These are phyloP conservation scores for Sphaerophoria rueppellii DNA, from an alignment of 2,888 invertebrate species.

Conservation along the genomic window DNA sequence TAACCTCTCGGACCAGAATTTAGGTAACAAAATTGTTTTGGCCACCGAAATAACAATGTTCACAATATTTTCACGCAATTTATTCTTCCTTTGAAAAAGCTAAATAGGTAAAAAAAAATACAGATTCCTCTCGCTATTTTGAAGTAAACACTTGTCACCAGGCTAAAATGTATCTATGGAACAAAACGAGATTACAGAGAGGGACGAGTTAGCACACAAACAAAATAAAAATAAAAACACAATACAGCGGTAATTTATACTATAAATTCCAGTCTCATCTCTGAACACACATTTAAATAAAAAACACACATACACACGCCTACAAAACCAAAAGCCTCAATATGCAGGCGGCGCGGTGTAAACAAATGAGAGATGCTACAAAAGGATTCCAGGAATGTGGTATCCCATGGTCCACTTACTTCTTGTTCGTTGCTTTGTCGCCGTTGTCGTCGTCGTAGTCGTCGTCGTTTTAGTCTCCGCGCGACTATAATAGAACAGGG, in stretches of 20 bases:
- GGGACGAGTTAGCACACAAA: conserved; percentile 43
- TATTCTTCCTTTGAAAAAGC: background rate
- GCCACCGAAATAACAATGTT: conserved; percentile 3
- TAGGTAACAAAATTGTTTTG: too few relatives aligned
- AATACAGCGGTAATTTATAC: conserved; percentile 10
- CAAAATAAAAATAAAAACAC: conserved; percentile 2
- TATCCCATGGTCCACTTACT: conserved; percentile 69
- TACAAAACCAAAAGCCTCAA: conserved; percentile 4
- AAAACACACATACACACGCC: conserved; percentile 2
- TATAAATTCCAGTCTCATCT: conserved; percentile 28
- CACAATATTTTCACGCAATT: conserved; percentile 14
- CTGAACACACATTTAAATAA: background rate
- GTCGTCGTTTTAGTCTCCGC: conserved; percentile 51
- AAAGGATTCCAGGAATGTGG: conserved; percentile 71
- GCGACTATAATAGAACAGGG: conserved; percentile 52
- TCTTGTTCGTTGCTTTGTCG: conserved; percentile 37
- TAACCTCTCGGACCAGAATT: too few relatives aligned
- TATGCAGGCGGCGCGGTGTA: conserved; percentile 37
- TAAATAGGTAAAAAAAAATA: conserved; percentile 7
- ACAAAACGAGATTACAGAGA: conserved; percentile 23
- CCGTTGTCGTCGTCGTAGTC: conserved; percentile 34
- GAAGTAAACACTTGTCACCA: conserved; percentile 71
- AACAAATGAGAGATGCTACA: conserved; percentile 71
- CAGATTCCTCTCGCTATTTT: conserved; percentile 47
- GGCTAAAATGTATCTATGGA: conserved; percentile 62